Evolutionary conservation across 1,140 invertebrate genomes (phyloP).

Genomic region (Psix sp.): DNA sequence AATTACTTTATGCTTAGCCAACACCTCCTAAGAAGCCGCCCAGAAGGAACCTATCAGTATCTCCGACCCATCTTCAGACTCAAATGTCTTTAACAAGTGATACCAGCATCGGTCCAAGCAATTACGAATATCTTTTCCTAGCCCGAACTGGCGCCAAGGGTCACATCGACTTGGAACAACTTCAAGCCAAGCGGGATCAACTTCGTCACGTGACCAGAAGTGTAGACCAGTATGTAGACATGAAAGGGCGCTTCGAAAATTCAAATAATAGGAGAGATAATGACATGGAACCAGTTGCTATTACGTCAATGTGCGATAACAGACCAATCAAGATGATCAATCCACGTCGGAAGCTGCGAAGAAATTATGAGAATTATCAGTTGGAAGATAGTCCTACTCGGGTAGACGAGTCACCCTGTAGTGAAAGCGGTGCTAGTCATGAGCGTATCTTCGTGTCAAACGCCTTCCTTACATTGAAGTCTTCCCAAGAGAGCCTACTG

Average conservation of each 20-base stretch:
- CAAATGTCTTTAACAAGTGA: constrained; percentile 79
- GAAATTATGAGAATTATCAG: constrained; percentile 82
- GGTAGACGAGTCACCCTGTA: constrained; percentile 75
- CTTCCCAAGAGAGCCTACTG: constrained; percentile 81
- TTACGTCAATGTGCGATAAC: constrained; percentile 85
- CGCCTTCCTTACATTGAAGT: constrained; percentile 80
- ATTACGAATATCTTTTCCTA: constrained; percentile 81
- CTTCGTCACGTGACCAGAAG: constrained; percentile 82
- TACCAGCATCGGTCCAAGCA: constrained; percentile 74
- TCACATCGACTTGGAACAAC: constrained; percentile 83
- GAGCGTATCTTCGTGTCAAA: constrained; percentile 78
- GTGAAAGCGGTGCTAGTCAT: constrained; percentile 68
- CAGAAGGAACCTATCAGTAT: constrained; percentile 88
- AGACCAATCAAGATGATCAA: constrained; percentile 84
- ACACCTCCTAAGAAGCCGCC: constrained; percentile 93
- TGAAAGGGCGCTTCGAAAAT: constrained; percentile 80
- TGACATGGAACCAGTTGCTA: constrained; percentile 82
- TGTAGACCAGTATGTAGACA: constrained; percentile 86
- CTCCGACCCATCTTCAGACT: constrained; percentile 83
- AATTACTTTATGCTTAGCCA: constrained; percentile 77
- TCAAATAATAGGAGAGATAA: constrained; percentile 64
- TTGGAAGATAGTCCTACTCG: constrained; percentile 70
- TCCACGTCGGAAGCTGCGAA: constrained; percentile 82
- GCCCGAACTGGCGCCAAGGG: constrained; percentile 79
- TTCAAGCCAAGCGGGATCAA: constrained; percentile 78